Percentiles rank a stretch among this genome's conserved stretches.
Evolutionary conservation across 2,888 invertebrate genomes (phyloP).

Genomic region (Pyrrhosoma nymphula): DNA sequence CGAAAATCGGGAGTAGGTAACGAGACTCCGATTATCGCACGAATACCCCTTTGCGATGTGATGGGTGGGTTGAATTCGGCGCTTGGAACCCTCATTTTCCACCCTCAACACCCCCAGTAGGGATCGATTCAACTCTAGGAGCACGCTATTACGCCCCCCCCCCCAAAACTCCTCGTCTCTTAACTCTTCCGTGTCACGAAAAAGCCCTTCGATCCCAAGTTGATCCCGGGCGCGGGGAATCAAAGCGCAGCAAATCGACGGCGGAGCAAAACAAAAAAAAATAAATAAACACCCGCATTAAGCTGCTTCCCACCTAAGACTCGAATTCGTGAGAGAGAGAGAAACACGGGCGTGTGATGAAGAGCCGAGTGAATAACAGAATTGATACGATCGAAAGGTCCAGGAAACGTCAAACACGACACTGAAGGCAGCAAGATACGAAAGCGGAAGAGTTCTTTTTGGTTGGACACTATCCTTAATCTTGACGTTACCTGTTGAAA

Average conservation of each 20-base stretch:
- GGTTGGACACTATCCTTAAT: not conserved
- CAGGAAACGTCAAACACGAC: not conserved
- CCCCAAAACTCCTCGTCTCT: not conserved
- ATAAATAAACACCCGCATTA: constrained; percentile 40
- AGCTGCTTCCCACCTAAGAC: not conserved
- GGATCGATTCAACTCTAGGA: not conserved
- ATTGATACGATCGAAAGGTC: constrained; percentile 31
- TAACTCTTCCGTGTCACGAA: constrained; percentile 60
- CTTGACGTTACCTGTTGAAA: constrained; percentile 49
- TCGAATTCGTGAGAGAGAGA: not conserved
- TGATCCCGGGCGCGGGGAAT: not conserved
- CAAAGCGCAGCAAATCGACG: not conserved
- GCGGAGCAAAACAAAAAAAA: constrained; percentile 22
- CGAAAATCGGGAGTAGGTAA: not conserved
- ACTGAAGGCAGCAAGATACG: not conserved
- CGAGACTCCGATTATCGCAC: constrained; percentile 46
- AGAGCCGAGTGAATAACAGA: not conserved
- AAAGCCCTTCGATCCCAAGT: constrained; percentile 20
- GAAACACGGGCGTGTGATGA: not conserved
- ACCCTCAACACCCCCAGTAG: not conserved
- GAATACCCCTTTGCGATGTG: not conserved
- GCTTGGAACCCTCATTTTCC: not conserved
- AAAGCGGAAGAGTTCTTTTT: constrained; percentile 23
- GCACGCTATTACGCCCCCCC: not conserved
- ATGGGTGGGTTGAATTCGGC: not conserved